Base-by-base conservation (phyloP, 1,140 invertebrate species). In the Holotrichia oblita region DNA sequence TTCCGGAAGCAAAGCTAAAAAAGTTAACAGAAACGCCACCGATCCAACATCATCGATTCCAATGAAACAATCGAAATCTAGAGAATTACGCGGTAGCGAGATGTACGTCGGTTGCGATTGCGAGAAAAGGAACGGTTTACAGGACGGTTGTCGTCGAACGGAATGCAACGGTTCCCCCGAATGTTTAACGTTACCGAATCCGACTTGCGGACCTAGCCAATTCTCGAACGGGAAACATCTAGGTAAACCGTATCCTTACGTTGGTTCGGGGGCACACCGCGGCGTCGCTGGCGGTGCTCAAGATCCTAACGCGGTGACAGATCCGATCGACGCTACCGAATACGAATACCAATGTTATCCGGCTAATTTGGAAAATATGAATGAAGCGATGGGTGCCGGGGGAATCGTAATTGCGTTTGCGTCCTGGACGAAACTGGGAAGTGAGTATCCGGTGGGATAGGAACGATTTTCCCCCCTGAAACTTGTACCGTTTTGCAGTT, bases 21-120 rank as follows among this genome's bases (percentile, higher is more conserved):
- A 59, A 73, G 17, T 27, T 2, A 40, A n/a, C 6, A n/a, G n/a
- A 12, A 40, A 40, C 6, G 59, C 24, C 12, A 27, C 42, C 20
- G 61, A 24, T 64, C 9, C 20, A 64, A 24, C 20, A 8, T 20
- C 17, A 20, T 0, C 17, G 7, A 64, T 64, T 6, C 40, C 40
- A 41, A 42, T 80, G 1, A 79, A 76, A 69, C 64, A 69, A 72
- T 75, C 83, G 1, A 92, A 91, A 81, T 93, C 92, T 81, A 89
- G 90, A 20, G 92, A 94, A 82, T 85, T 94, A 73, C 89, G 93
- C 0, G 89, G 87, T 22, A 90, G 93, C 42, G 88, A 91, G 72
- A 89, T 93, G 83, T 91, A 92, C 81, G 91, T 90, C 73, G 91
- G 90, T 76, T 95, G 93, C 81, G 90, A 93, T 77, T 95, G 93